Conservation (phyloP, 2,797 vertebrate species). For the Emys orbicularis region DNA sequence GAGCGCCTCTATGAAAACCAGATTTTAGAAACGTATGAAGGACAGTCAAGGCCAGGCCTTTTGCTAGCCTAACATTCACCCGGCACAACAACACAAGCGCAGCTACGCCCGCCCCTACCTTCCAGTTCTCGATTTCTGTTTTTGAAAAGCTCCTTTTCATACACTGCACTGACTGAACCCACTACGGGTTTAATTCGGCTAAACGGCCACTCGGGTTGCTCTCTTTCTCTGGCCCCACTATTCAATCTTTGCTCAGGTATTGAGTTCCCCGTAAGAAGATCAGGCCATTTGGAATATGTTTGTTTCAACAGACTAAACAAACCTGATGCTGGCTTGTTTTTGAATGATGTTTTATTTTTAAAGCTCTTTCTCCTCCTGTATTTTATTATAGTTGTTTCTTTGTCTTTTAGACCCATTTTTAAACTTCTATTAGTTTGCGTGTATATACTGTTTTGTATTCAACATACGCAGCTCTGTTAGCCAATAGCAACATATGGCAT, state of each 20-base stretch:
- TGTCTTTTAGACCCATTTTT: constrained; percentile 34
- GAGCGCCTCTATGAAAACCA: constrained; percentile 76
- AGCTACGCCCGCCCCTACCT: not conserved
- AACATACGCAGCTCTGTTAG: constrained; percentile 5
- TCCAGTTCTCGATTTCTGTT: not conserved
- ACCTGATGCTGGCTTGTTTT: not conserved
- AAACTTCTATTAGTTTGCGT: not conserved
- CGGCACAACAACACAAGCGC: not conserved
- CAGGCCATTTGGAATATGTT: not conserved
- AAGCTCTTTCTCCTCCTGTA: not conserved
- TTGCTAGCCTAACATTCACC: not conserved
- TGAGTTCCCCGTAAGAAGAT: not conserved
- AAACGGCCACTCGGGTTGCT: not conserved
- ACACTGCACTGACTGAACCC: not conserved
- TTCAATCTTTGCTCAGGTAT: not conserved
- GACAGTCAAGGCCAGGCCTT: constrained; percentile 33
- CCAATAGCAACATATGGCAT: constrained; percentile 36
- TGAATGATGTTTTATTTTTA: not conserved
- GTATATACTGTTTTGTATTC: not conserved
- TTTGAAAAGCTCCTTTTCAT: not conserved
- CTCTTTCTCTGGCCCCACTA: not conserved
- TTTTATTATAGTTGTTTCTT: constrained; percentile 36
- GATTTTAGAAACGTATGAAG: constrained; percentile 46
- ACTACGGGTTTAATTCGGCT: not conserved
- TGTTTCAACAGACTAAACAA: not conserved